Base-by-base conservation (phyloP, 2,888 invertebrate species). In the Mythimna lalbum region DNA sequence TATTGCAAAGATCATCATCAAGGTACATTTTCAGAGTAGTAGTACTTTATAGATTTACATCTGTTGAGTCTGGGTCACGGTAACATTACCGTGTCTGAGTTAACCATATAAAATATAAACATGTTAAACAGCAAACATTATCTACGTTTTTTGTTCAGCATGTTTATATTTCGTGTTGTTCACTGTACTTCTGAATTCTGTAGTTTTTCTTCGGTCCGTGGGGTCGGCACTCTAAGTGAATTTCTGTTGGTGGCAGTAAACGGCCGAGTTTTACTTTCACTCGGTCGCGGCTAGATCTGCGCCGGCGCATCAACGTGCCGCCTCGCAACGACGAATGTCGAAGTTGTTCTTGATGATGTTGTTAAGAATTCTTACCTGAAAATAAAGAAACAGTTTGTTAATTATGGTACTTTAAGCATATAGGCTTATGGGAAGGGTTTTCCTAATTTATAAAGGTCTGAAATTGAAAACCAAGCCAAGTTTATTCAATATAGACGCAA, bases 261-360 rank as follows among this genome's bases (percentile, higher is more conserved):
- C 73, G 59, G 63, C 31, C 70, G 69, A 81, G 82, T 73, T 83
- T 87, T 86, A 89, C 90, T 89, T 90, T 90, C 89, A 88, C 90
- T 84, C 63, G 65, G 71, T 70, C 76, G 71, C 65, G 66, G 79
- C 73, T 81, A 79, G 78, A 83, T 75, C 65, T 83, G 81, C 82
- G 81, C 82, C 63, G 73, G 67, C 49, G 82, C 73, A 68, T 66
- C 61, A 56, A 72, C 50, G 71, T 82, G 70, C 83, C 31, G 76
- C 31, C 76, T 82, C 56, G 57, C 50, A 67, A 59, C 67, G 83
- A 55, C 80, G 86, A 87, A 86, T 71, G 9, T 39, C 36, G 23
- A n/a, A n/a, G n/a, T n/a, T n/a, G n/a, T 0, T 36, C 1, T 55
- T 14, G 19, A 17, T 31, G 55, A 14, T 56, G 43, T 49, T 21